Evolutionary conservation across 2,888 invertebrate species (phyloP), one percentile per base, ranked within the genome.

Genomic region (Tortricodes alternella): DNA sequence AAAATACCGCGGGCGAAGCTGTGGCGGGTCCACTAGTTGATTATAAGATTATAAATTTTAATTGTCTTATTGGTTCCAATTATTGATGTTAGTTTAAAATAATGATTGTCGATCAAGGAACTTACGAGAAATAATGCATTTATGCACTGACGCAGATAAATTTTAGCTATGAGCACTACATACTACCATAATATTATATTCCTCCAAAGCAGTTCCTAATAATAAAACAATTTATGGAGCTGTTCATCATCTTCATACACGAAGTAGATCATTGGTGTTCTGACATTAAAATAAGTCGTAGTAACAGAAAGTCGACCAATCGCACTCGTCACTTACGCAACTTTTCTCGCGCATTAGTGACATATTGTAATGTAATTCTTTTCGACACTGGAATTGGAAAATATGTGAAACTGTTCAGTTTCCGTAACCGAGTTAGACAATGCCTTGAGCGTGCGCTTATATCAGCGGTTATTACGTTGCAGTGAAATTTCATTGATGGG

Each of bases 281-380:
- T 43, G 46, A 29, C 57, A 53, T 58, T 44, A 73, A 70, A 75
- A 78, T 76, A 77, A 68, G 71, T 70, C 66, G 59, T 57, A 62
- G 58, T 61, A 38, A 71, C n/a, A 64, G 74, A 38, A 56, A 50
- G 56, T 44, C 23, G 50, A 73, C 70, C 63, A 63, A 65, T 61
- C 46, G 53, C 49, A 48, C 55, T 53, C 58, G 43, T 46, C 48
- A 18, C 27, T 73, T 78, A 65, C 65, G 72, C 62, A 84, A 83
- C 58, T 39, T 37, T 65, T 72, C 66, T 79, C 63, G 62, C 60
- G 57, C 60, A 60, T 66, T 65, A 70, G 76, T 77, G 76, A 74
- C 68, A 79, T 73, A 78, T 75, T 78, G 76, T 74, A 62, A 66
- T 56, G 37, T 50, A 44, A 56, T 41, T 56, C 32, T 46, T 49